Evolutionary conservation across 2,797 vertebrate genomes (phyloP).

Genomic region (Microcaecilia unicolor): DNA sequence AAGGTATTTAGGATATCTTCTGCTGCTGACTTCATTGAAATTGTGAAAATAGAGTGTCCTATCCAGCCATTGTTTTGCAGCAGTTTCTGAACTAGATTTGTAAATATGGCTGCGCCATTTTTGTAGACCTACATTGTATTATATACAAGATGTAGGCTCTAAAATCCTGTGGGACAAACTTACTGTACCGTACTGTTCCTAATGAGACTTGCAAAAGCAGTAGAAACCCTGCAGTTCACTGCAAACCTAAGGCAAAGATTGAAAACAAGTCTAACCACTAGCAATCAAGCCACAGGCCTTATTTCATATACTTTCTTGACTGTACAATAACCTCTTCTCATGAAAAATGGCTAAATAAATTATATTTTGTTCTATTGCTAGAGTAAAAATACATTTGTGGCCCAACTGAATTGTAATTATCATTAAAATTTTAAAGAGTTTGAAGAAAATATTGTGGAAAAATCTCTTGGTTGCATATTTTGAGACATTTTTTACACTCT

Average conservation of each 20-base stretch:
- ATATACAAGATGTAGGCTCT: conserved; percentile 81
- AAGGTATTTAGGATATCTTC: conserved; percentile 88
- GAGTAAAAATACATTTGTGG: conserved; percentile 86
- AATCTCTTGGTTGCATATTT: conserved; percentile 82
- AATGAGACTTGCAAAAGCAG: conserved; percentile 78
- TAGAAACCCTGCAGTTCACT: conserved; percentile 68
- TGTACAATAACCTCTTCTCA: conserved; percentile 94
- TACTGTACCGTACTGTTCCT: conserved; percentile 79
- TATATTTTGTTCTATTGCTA: conserved; percentile 99
- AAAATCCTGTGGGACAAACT: conserved; percentile 78
- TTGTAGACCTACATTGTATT: conserved; percentile 84
- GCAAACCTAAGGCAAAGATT: conserved; percentile 77
- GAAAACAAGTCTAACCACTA: conserved; percentile 93
- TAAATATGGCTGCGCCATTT: conserved; percentile 90
- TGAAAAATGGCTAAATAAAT: conserved; percentile 94
- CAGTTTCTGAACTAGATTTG: conserved; percentile 81
- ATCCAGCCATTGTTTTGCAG: conserved; percentile 76
- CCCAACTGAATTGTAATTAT: conserved; percentile 85
- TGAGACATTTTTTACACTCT: conserved; percentile 76
- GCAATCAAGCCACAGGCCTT: conserved; percentile 99
- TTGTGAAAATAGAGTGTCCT: conserved; percentile 59
- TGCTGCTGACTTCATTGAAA: conserved; percentile 81
- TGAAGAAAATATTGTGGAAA: conserved; percentile 88
- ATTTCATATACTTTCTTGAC: conserved; percentile 93
- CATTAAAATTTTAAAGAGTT: conserved; percentile 76